Conservation (phyloP, 1,140 invertebrate species). For the Nylanderia fulva region DNA sequence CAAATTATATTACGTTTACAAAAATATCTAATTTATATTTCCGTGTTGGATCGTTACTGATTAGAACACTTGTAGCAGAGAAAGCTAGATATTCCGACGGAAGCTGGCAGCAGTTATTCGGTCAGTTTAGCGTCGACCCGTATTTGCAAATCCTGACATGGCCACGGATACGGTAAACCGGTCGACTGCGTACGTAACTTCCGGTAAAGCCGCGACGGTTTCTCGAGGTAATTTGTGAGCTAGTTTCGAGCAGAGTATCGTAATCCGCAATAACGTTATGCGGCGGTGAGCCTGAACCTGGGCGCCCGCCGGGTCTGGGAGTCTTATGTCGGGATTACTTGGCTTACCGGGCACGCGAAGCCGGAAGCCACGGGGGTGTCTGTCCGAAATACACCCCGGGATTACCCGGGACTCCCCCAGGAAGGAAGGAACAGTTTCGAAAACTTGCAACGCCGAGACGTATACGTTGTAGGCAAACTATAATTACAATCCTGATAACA, state of each 20-base stretch:
- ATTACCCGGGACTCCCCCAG: constrained; percentile 67
- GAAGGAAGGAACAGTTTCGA: constrained; percentile 68
- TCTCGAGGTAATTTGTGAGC: constrained; percentile 84
- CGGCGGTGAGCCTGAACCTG: constrained; percentile 66
- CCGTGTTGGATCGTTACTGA: constrained; percentile 12
- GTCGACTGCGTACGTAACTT: constrained; percentile 74
- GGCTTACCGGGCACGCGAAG: constrained; percentile 78
- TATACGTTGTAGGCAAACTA: constrained; percentile 21
- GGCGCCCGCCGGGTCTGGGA: constrained; percentile 67
- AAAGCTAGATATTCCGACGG: constrained; percentile 30
- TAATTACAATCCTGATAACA: constrained; percentile 26
- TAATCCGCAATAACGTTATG: constrained; percentile 82
- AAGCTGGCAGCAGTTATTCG: constrained; percentile 57
- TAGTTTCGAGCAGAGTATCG: constrained; percentile 79
- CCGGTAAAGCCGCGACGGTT: constrained; percentile 80
- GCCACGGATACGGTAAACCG: constrained; percentile 58
- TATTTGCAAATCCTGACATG: constrained; percentile 65
- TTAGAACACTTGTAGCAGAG: constrained; percentile 36
- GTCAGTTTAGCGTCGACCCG: constrained; percentile 59
- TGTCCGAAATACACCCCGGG: constrained; percentile 73
- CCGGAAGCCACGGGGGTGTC: constrained; percentile 77
- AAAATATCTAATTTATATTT: not conserved
- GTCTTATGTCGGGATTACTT: constrained; percentile 82
- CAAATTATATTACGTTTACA: too few species aligned
- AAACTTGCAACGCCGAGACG: constrained; percentile 64